Evolutionary conservation across 2,113 vertebrate genomes (phyloP).

Genomic region (Rhineura floridana): DNA sequence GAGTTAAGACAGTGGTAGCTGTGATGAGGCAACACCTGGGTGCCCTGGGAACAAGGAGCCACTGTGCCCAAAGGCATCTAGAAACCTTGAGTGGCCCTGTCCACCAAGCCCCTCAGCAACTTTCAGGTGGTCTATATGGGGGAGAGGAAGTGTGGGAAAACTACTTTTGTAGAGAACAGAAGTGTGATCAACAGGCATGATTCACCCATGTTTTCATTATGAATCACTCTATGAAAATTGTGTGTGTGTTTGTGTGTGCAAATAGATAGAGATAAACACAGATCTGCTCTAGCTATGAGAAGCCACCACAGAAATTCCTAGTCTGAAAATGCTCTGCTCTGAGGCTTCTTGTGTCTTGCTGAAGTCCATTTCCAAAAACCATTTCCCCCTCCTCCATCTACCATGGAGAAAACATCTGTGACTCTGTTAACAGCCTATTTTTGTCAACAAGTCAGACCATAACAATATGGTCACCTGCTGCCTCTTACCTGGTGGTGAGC

Average conservation of each 20-base stretch:
- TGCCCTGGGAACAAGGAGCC: too few species aligned
- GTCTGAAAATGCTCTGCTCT: neutral
- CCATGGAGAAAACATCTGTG: neutral
- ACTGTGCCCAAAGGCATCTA: too few species aligned
- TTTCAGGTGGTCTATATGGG: too few species aligned
- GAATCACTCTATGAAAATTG: neutral
- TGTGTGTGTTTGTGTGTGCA: neutral
- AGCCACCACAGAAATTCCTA: neutral
- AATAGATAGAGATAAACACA: too few species aligned
- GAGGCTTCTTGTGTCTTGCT: neutral
- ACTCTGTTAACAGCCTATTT: neutral
- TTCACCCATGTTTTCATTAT: neutral
- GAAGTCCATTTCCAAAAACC: neutral
- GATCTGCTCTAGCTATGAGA: neutral
- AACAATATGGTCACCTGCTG: neutral
- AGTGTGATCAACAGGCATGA: neutral
- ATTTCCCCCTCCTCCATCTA: neutral
- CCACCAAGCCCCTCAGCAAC: too few species aligned
- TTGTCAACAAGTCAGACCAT: neutral
- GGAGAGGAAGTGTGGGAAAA: too few species aligned
- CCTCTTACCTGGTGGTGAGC: neutral
- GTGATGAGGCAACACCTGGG: too few species aligned
- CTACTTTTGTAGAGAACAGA: neutral
- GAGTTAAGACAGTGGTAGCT: too few species aligned
- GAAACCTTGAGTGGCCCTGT: too few species aligned